Conservation (phyloP, 2,797 vertebrate species). For the Stomatorhinus walkeri region DNA sequence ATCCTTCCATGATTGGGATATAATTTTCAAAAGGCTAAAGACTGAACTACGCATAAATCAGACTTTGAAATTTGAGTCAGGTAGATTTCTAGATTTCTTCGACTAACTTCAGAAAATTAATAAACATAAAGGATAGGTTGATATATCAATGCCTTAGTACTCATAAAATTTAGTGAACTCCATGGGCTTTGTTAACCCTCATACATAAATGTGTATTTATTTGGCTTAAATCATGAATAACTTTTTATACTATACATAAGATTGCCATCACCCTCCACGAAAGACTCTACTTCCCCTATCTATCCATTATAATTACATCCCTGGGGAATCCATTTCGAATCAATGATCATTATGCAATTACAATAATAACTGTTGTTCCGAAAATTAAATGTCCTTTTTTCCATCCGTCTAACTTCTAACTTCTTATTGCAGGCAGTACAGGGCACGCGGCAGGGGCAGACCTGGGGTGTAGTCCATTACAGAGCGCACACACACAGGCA, state of each 20-base stretch:
- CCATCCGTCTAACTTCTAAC: not conserved
- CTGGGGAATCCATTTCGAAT: not conserved
- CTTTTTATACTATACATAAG: not conserved
- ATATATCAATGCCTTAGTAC: not conserved
- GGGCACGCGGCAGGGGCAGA: not conserved
- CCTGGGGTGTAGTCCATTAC: not conserved
- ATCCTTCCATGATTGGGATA: not conserved
- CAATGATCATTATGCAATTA: not conserved
- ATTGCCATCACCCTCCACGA: not conserved
- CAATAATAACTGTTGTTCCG: not conserved
- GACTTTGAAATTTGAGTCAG: not conserved
- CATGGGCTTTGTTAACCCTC: not conserved
- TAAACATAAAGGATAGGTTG: not conserved
- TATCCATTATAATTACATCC: not conserved
- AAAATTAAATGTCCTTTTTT: not conserved
- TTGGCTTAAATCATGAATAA: not conserved
- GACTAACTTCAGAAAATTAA: not conserved
- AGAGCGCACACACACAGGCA: not conserved
- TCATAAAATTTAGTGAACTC: not conserved
- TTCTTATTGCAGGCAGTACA: not conserved
- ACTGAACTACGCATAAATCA: not conserved
- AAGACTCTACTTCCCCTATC: not conserved
- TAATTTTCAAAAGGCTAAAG: not conserved
- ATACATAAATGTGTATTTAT: not conserved
- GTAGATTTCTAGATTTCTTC: not conserved